These are phyloP conservation scores for Dorcus hopei DNA, from an alignment of 2,888 invertebrate species.

Conservation along the genomic window DNA sequence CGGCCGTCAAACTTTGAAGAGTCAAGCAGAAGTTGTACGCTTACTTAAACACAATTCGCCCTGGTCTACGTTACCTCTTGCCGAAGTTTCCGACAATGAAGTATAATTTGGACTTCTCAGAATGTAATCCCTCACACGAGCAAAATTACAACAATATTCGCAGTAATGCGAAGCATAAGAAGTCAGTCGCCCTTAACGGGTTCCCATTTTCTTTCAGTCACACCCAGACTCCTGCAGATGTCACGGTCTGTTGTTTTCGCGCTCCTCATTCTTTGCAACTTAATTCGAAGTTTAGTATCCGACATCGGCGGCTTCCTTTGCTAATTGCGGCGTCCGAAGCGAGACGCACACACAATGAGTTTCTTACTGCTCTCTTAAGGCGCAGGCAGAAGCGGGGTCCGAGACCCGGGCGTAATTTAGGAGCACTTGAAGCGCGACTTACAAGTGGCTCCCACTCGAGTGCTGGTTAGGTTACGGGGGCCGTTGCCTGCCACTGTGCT, in stretches of 20 bases:
- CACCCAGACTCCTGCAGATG: slow-evolving; percentile 26
- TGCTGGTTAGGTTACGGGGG: slow-evolving; percentile 21
- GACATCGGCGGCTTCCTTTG: slow-evolving; percentile 24
- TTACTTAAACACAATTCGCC: too few species aligned
- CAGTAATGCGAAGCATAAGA: slow-evolving; percentile 14
- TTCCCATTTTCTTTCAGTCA: slow-evolving; percentile 26
- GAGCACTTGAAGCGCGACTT: slow-evolving; percentile 31
- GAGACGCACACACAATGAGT: slow-evolving; percentile 13
- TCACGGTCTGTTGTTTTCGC: slow-evolving; percentile 24
- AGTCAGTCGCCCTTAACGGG: slow-evolving; percentile 23
- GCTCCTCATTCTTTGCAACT: slow-evolving; percentile 22
- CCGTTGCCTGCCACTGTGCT: slow-evolving; percentile 2
- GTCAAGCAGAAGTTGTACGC: too few species aligned
- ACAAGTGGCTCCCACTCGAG: slow-evolving; percentile 30
- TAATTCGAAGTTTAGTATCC: slow-evolving; percentile 23
- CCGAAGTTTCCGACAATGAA: too few species aligned
- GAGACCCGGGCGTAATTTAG: slow-evolving; percentile 27
- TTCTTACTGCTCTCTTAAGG: not conserved
- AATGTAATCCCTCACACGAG: slow-evolving; percentile 1
- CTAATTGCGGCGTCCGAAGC: slow-evolving; percentile 24
- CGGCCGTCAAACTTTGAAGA: too few species aligned
- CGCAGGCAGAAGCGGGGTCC: not conserved
- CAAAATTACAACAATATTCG: slow-evolving; percentile 10
- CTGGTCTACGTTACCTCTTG: too few species aligned
- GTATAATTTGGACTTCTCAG: too few species aligned